phyloP scores from a whole-genome alignment of 2,797 vertebrate species.

The Lophius americanus region DNA sequence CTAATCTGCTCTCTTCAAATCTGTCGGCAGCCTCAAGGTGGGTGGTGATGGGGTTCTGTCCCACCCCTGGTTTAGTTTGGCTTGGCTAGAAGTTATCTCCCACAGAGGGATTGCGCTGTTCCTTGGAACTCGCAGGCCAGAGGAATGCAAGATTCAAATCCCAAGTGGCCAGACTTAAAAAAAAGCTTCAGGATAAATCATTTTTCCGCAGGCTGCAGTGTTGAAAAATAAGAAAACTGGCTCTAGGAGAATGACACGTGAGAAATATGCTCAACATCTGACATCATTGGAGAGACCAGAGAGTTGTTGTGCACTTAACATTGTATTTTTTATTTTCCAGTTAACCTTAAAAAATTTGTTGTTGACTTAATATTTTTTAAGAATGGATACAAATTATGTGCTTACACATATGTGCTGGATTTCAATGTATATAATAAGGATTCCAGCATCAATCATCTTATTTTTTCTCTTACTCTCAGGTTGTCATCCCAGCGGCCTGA shows the following conservation, averaged over 20 bases:
- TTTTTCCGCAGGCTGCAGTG: constrained; percentile 19
- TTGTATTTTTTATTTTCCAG: no score
- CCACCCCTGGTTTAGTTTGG: constrained; percentile 50
- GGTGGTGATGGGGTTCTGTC: constrained; percentile 54
- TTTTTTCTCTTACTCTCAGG: background rate
- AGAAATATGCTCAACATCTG: constrained; percentile 45
- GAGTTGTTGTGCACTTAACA: background rate
- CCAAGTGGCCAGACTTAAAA: constrained; percentile 31
- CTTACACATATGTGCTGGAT: constrained; percentile 7
- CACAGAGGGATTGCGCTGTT: constrained; percentile 47
- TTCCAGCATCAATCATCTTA: background rate
- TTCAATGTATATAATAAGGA: constrained; percentile 11
- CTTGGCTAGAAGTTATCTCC: constrained; percentile 54
- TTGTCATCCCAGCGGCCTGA: background rate
- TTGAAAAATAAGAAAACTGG: constrained; percentile 42
- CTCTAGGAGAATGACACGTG: constrained; percentile 27
- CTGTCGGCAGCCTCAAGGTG: constrained; percentile 43
- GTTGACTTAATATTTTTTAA: no score
- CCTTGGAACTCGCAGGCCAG: constrained; percentile 34
- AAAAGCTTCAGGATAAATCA: background rate
- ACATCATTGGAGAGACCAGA: constrained; percentile 14
- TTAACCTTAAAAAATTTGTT: no score
- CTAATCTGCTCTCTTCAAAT: constrained; percentile 21
- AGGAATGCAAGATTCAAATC: constrained; percentile 53
- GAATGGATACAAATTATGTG: background rate